A percentile compares a stretch with the other conserved stretches of the same genome.
These are phyloP conservation scores for Antheraea mylitta DNA, from an alignment of 1,140 invertebrate genomes.

Conservation along the genomic window DNA sequence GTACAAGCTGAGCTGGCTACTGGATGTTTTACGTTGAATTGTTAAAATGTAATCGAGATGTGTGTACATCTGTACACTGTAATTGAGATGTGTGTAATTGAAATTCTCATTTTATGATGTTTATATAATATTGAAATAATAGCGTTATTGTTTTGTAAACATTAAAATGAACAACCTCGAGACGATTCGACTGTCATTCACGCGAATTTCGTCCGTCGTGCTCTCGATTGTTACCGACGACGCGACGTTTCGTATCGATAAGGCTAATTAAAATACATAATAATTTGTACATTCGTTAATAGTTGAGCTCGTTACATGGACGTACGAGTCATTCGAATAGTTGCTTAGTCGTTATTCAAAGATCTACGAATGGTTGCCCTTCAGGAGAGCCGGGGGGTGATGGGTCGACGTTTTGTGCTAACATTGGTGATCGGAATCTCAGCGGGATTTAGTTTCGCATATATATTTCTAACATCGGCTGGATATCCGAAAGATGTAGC, in stretches of 20 bases:
- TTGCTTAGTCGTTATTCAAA: background rate
- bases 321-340: background rate
- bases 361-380: constrained; percentile 20
- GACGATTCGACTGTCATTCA: background rate
- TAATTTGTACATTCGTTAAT: background rate
- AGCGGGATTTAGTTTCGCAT: constrained; percentile 77
- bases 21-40: too few species aligned
- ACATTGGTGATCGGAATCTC: constrained; percentile 76
- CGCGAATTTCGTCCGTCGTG: background rate
- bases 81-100: too few species aligned
- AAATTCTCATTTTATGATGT: too few species aligned
- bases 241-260: too few species aligned
- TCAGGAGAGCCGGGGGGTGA: constrained; percentile 71
- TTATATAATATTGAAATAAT: too few species aligned
- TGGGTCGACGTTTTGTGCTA: constrained; percentile 75
- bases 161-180: background rate
- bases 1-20: too few species aligned
- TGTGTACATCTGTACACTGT: too few species aligned
- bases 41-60: too few species aligned
- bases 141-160: background rate
- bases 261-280: too few species aligned
- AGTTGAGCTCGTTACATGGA: background rate
- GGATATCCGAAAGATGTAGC: constrained; percentile 59
- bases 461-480: constrained; percentile 71
- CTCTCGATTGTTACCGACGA: background rate